These are phyloP conservation scores for Papilio dardanus DNA, from an alignment of 1,140 invertebrate species.

Conservation along the genomic window DNA sequence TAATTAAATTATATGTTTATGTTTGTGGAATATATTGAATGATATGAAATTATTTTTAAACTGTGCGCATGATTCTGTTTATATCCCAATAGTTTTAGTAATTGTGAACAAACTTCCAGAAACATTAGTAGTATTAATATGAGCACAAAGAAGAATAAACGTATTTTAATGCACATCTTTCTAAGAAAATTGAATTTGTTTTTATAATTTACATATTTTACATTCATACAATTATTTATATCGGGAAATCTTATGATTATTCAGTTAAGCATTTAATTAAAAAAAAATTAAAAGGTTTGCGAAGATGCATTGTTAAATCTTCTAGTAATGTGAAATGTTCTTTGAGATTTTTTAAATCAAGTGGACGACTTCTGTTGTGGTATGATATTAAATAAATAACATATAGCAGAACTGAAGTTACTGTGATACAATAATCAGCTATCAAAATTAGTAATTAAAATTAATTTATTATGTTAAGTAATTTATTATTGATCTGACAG, in stretches of 20 bases:
- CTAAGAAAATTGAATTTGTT: not conserved
- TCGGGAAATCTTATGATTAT: too few species aligned
- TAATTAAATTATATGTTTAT: not conserved
- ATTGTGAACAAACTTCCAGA: not conserved
- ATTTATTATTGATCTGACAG: constrained; percentile 4
- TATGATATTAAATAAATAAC: not conserved
- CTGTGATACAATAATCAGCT: constrained; percentile 8
- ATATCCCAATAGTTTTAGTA: not conserved
- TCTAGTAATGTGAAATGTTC: not conserved
- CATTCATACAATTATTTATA: not conserved
- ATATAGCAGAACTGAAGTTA: not conserved
- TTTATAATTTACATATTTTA: not conserved
- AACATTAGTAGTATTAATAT: not conserved
- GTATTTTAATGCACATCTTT: not conserved
- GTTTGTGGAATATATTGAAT: not conserved
- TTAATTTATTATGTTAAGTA: not conserved
- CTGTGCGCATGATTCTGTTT: not conserved
- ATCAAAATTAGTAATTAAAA: not conserved
- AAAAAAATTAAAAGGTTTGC: too few species aligned
- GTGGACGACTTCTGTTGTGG: too few species aligned
- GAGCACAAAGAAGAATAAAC: not conserved
- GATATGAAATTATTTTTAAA: not conserved
- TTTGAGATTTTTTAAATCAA: too few species aligned
- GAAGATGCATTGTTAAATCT: not conserved
- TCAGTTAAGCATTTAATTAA: too few species aligned